A percentile compares a stretch with the other conserved stretches of the same genome.
Evolutionary conservation across 2,888 invertebrate genomes (phyloP).

Genomic region (Tubulanus polymorphus): DNA sequence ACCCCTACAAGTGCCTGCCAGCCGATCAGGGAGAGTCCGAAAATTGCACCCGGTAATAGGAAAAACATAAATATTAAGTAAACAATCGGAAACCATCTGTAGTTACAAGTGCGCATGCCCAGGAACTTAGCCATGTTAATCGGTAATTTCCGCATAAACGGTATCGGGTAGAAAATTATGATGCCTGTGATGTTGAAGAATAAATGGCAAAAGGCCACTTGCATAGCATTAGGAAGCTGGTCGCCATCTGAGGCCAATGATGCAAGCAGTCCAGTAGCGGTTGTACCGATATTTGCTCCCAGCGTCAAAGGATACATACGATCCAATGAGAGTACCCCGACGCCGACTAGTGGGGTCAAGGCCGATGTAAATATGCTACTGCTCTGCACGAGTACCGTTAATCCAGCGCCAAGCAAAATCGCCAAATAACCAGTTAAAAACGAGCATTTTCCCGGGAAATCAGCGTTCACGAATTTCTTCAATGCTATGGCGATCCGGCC

Average conservation of each 20-base stretch:
- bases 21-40: slow-evolving; percentile 40
- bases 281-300: slow-evolving; percentile 61
- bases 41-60: slow-evolving; percentile 37
- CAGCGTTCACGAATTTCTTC: slow-evolving; percentile 51
- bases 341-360: slow-evolving; percentile 60
- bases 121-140: slow-evolving; percentile 56
- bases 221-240: slow-evolving; percentile 38
- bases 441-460: slow-evolving; percentile 47
- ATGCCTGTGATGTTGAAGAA: slow-evolving; percentile 54
- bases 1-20: slow-evolving; percentile 29
- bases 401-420: slow-evolving; percentile 56
- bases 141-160: slow-evolving; percentile 55
- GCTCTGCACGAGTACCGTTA: slow-evolving; percentile 61
- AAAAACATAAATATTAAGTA: slow-evolving; percentile 50
- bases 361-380: slow-evolving; percentile 61
- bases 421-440: slow-evolving; percentile 58
- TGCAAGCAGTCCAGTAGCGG: slow-evolving; percentile 59
- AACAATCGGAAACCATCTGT: slow-evolving; percentile 59
- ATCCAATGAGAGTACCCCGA: slow-evolving; percentile 58
- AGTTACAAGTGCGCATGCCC: slow-evolving; percentile 58
- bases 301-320: slow-evolving; percentile 60
- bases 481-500: slow-evolving; percentile 24
- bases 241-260: slow-evolving; percentile 51
- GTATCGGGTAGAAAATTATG: slow-evolving; percentile 59
- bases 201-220: slow-evolving; percentile 48